Conservation (phyloP, 2,797 vertebrate genomes). For the Cossypha heuglini region DNA sequence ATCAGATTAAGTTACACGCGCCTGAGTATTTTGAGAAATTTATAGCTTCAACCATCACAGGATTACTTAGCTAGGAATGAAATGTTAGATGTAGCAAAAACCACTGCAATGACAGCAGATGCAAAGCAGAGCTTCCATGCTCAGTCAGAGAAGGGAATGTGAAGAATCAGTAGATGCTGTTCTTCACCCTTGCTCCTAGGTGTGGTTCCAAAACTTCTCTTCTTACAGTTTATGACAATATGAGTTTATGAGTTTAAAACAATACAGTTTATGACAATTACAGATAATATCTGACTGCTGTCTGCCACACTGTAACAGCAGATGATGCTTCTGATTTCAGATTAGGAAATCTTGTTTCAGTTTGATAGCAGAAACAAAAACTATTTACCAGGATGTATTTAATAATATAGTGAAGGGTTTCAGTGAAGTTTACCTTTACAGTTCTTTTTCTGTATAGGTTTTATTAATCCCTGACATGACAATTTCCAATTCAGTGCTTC, state of each 20-base stretch:
- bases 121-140: neutral
- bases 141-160: neutral
- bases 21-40: neutral
- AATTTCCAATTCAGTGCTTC: neutral
- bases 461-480: neutral
- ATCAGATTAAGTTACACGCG: neutral
- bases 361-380: neutral
- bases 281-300: neutral
- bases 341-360: neutral
- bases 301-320: neutral
- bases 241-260: no score
- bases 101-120: neutral
- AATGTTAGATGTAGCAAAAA: neutral
- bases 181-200: neutral
- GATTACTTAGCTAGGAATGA: neutral
- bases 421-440: neutral
- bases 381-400: neutral
- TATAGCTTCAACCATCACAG: neutral
- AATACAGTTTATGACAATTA: neutral
- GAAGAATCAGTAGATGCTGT: neutral
- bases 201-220: neutral
- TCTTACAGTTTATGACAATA: neutral
- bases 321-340: neutral
- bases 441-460: neutral
- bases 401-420: neutral